Base-by-base conservation (phyloP, 2,888 invertebrate genomes). In the Ophioninae sp. region DNA sequence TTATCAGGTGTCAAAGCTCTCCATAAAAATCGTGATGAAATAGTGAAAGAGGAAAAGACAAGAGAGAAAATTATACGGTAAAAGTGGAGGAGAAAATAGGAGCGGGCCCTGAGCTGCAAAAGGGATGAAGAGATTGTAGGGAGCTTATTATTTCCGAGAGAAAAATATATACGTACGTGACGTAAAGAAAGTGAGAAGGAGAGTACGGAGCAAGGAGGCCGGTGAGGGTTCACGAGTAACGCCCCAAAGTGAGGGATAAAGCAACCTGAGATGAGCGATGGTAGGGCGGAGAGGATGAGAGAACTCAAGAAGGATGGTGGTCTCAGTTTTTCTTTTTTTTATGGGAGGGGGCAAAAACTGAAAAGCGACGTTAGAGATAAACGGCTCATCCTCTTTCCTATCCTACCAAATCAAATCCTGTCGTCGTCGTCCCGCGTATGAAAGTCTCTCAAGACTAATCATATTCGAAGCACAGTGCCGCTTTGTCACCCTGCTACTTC, bases 281-380 rank as follows among this genome's bases (percentile, higher is more conserved):
- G 83, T 72, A 83, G 84, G 78, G 85, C 2, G 85, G 79, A 82
- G 68, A 84, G 87, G 37, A 79, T 80, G 80, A 81, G 77, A 86
- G 77, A 84, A 81, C 39, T 85, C 76, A 85, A 83, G 67, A n/a
- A 68, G 61, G 79, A 83, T 70, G 80, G 56, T 73, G 61, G 21
- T 59, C 62, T 41, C 68, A 77, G 74, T 83, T 78, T 73, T 30
- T 30, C 3, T 30, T 30, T 30, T 30, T 30, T 30, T 68, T 85
- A 84, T 62, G 65, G 77, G 69, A 37, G 64, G 78, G 64, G 86
- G 83, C 75, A 86, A 87, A 88, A 90, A 89, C 90, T 90, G 91
- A 91, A 91, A 91, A 92, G 91, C 91, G 91, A 91, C 90, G 90
- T 91, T 89, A 83, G 88, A 91, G 91, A 91, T 92, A 92, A 92